Evolutionary conservation across 2,797 vertebrate genomes (phyloP).

Genomic region (Myoxocephalus aenaeus): DNA sequence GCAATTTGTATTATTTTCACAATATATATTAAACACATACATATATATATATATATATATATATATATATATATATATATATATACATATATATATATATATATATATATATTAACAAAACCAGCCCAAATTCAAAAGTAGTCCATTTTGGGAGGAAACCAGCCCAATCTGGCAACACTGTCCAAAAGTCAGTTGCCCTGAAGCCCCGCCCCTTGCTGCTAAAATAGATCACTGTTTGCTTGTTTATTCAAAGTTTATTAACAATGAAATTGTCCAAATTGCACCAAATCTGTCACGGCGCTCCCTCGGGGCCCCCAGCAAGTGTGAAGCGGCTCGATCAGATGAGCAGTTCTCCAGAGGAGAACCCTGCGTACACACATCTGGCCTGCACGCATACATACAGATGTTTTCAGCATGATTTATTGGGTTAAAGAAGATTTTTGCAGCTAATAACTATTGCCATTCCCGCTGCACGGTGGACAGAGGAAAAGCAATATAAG

Average conservation of each 20-base stretch:
- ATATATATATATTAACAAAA: too few species aligned
- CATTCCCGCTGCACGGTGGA: neutral
- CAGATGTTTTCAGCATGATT: constrained; percentile 1
- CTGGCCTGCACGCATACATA: neutral
- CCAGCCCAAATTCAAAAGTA: neutral
- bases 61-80: too few species aligned
- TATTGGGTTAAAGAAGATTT: constrained; percentile 1
- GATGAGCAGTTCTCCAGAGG: neutral
- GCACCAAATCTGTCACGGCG: neutral
- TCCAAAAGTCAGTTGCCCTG: too few species aligned
- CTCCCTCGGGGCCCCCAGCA: neutral
- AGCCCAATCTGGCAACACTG: neutral
- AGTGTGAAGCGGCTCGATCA: neutral
- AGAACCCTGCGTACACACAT: neutral
- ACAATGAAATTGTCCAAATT: neutral
- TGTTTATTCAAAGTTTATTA: neutral
- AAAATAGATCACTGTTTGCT: neutral
- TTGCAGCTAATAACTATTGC: neutral
- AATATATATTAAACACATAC: too few species aligned
- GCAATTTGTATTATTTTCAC: too few species aligned
- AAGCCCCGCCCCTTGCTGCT: neutral
- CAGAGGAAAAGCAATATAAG: neutral
- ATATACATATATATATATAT: too few species aligned
- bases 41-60: too few species aligned
- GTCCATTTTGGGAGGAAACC: neutral